Evolutionary conservation across 2,888 invertebrate genomes (phyloP).

Genomic region (Euclidia mi): DNA sequence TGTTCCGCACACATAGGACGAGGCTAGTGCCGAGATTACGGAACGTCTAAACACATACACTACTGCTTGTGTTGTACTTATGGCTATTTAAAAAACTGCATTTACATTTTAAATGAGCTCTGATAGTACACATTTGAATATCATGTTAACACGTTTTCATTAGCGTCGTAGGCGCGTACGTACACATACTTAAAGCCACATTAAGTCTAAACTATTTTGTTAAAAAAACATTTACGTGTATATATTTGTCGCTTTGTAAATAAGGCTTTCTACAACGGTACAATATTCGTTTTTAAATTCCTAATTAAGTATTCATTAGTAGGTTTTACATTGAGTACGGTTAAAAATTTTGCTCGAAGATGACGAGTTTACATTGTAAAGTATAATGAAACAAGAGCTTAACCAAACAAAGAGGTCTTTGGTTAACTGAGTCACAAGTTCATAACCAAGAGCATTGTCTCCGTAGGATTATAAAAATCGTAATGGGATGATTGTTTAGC

Average conservation of each 20-base stretch:
- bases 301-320: too few species aligned
- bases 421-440: conserved; percentile 68
- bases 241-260: too few species aligned
- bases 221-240: too few species aligned
- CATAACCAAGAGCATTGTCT: conserved; percentile 75
- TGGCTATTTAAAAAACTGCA: conserved; percentile 6
- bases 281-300: too few species aligned
- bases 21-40: conserved; percentile 1
- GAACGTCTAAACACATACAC: not conserved
- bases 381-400: too few species aligned
- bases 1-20: conserved; percentile 3
- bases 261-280: too few species aligned
- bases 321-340: too few species aligned
- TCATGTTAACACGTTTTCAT: conserved; percentile 4
- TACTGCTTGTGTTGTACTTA: conserved; percentile 1
- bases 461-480: conserved; percentile 78
- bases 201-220: not conserved
- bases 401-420: conserved; percentile 52
- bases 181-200: not conserved
- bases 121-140: conserved; percentile 13
- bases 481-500: conserved; percentile 82
- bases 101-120: conserved; percentile 12
- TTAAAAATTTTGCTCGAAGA: too few species aligned
- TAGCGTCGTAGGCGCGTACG: not conserved
- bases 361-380: too few species aligned